Percentiles rank a stretch among this genome's conserved stretches.
These are phyloP conservation scores for Australoheros scitulus DNA, from an alignment of 2,113 vertebrate species.

Conservation along the genomic window DNA sequence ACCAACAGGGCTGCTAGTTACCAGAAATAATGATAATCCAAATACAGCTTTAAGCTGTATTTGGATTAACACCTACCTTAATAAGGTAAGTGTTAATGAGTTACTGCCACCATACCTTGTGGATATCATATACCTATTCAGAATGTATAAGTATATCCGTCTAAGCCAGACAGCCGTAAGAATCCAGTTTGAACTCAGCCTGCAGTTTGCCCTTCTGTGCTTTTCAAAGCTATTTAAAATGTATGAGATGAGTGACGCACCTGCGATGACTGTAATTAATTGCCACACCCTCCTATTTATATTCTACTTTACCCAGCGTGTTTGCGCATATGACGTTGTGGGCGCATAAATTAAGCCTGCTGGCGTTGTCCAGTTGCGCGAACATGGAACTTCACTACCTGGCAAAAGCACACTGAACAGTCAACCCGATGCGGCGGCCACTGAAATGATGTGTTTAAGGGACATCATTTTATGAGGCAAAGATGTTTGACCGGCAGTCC, in stretches of 20 bases:
- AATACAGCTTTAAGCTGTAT: not conserved
- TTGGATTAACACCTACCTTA: too few relatives aligned
- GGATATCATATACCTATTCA: not conserved
- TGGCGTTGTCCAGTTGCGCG: not conserved
- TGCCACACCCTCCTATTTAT: slow-evolving; percentile 22
- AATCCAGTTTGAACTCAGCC: not conserved
- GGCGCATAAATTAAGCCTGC: not conserved
- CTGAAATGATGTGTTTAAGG: not conserved
- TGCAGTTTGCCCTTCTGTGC: not conserved
- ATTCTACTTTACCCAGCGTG: not conserved
- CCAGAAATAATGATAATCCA: not conserved
- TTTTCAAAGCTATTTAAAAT: slow-evolving; percentile 30
- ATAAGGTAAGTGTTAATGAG: not conserved
- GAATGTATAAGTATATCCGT: not conserved
- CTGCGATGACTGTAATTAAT: slow-evolving; percentile 18
- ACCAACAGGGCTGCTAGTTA: not conserved
- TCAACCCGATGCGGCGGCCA: not conserved
- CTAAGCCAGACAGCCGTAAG: not conserved
- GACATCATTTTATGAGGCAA: not conserved
- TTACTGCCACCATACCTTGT: not conserved
- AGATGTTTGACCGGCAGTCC: not conserved
- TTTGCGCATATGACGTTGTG: not conserved
- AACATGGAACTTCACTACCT: not conserved
- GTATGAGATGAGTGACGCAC: slow-evolving; percentile 20
- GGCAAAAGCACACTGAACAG: not conserved